A percentile compares a stretch with the other conserved stretches of the same genome.
phyloP scores from a whole-genome alignment of 2,888 invertebrate genomes.

The Orgyia antiqua region DNA sequence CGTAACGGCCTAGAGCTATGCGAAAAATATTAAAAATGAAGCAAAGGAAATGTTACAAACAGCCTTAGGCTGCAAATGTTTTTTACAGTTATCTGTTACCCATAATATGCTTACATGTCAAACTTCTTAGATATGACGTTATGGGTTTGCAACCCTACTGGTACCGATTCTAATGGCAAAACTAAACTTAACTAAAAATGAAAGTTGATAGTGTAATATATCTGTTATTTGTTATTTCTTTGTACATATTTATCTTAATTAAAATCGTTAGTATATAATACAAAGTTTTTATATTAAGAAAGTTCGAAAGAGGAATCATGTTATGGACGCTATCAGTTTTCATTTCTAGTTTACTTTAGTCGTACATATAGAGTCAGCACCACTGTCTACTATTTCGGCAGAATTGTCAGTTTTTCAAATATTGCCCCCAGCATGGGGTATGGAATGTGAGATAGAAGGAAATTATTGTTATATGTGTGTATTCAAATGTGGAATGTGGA shows the following conservation, averaged over 20 bases:
- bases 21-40: slow-evolving; percentile 32
- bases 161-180: no score
- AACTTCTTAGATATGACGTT: slow-evolving; percentile 60
- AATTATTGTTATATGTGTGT: slow-evolving; percentile 10
- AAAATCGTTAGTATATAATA: no score
- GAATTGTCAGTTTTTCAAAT: slow-evolving; percentile 26
- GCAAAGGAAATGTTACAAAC: slow-evolving; percentile 23
- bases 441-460: slow-evolving; percentile 9
- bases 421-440: slow-evolving; percentile 12
- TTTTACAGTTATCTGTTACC: slow-evolving; percentile 63
- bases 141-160: slow-evolving; percentile 34
- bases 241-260: no score
- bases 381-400: slow-evolving; percentile 35
- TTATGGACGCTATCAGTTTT: no score
- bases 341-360: no score
- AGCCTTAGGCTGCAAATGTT: slow-evolving; percentile 29
- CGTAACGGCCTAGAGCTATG: slow-evolving; percentile 33
- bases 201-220: no score
- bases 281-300: no score
- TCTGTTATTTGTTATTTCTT: no score
- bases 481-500: slow-evolving; percentile 7
- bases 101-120: slow-evolving; percentile 69
- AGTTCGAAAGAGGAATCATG: no score
- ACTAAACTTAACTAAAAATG: no score
- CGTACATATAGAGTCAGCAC: no score